Evolutionary conservation across 2,888 invertebrate species (phyloP).

Genomic region (Drosophila leonis): DNA sequence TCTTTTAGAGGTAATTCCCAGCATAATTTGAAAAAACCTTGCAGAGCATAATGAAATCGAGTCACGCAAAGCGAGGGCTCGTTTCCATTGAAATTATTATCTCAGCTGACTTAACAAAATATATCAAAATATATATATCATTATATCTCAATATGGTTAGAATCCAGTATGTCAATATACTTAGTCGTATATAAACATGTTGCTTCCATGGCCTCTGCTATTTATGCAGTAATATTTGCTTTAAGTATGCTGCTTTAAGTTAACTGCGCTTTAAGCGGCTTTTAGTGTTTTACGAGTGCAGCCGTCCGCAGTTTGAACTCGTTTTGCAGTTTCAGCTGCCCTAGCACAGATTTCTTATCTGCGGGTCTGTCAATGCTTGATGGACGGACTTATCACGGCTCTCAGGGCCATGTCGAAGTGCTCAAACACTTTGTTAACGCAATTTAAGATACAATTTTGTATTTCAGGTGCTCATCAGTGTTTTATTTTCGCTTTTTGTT

Average conservation of each 20-base stretch:
- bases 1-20: slow-evolving; percentile 9
- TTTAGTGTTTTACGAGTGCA: not conserved
- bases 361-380: slow-evolving; percentile 20
- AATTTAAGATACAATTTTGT: slow-evolving; percentile 15
- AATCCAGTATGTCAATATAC: not conserved
- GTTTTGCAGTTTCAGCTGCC: slow-evolving; percentile 28
- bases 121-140: not conserved
- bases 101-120: not conserved
- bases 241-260: not conserved
- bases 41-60: slow-evolving; percentile 4
- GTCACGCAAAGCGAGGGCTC: slow-evolving; percentile 3
- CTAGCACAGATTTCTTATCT: slow-evolving; percentile 19
- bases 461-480: slow-evolving; percentile 30
- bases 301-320: slow-evolving; percentile 22
- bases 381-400: slow-evolving; percentile 17
- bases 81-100: not conserved
- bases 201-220: not conserved
- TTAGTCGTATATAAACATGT: too few relatives aligned
- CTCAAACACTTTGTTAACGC: slow-evolving; percentile 22
- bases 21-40: slow-evolving; percentile 1
- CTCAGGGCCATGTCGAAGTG: slow-evolving; percentile 42
- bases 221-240: not conserved
- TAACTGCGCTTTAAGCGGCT: not conserved
- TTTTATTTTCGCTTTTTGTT: slow-evolving; percentile 3
- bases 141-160: not conserved